Evolutionary conservation across 2,888 invertebrate genomes (phyloP), one percentile per base, ranked within the genome.

Genomic region (Cetonia aurata): DNA sequence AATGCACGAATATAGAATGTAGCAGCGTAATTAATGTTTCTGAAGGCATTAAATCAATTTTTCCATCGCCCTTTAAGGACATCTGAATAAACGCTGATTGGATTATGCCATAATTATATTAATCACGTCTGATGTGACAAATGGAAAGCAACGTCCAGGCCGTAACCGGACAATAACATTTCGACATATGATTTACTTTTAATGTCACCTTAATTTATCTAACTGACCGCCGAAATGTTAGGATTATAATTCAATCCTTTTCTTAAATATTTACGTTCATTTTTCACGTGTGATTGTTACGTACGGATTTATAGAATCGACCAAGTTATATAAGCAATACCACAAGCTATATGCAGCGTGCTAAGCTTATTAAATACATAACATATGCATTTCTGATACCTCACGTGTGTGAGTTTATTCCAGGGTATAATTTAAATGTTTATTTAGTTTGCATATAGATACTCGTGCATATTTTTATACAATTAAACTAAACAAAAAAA

Each of bases 91-190:
- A 15, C 56, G 55, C 67, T 67, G 67, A 67, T 67, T 67, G 56
- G 67, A 67, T 67, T 67, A 53, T 41, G 46, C 67, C 44, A 67
- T 56, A 67, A 67, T 67, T 67, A 67, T 56, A 67, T 56, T 67
- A 52, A 55, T 56, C 55, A 56, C 67, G 25, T 67, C 46, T 53
- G 10, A 44, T 67, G 56, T 67, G 56, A 67, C 67, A 67, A 67
- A 67, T 67, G 67, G 67, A 56, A 67, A 42, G 56, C 56, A 42
- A 13, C 41, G 37, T 67, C 46, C 46, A n/a, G 19, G 44, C 56
- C 46, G n/a, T 33, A 46, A 13, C 46, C 42, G 31, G 25, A 67
- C 67, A 67, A 67, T 67, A 56, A 56, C 25, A 67, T 67, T 67
- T 56, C 55, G 67, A 67, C 46, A 56, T 52, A 56, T 67, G 67